Evolutionary conservation across 2,113 vertebrate genomes (phyloP).

Genomic region (Apeltes quadracus): DNA sequence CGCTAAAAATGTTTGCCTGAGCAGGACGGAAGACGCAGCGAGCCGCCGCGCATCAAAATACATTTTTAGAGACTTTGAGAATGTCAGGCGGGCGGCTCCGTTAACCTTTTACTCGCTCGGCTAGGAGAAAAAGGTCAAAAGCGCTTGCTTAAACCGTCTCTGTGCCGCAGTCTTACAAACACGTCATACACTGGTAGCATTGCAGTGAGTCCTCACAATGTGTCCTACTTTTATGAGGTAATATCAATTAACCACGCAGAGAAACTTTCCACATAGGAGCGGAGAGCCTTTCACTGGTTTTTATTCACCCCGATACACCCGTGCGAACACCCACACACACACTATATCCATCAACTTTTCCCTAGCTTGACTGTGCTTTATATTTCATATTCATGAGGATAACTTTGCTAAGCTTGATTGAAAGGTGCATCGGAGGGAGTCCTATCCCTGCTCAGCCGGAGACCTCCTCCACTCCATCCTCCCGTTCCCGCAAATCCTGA

Average conservation of each 20-base stretch:
- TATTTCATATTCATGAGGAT: slow-evolving; percentile 80
- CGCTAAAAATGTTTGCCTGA: slow-evolving; percentile 49
- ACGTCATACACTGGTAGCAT: not conserved
- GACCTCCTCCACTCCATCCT: slow-evolving; percentile 56
- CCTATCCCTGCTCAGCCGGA: slow-evolving; percentile 69
- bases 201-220: not conserved
- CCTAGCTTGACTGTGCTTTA: slow-evolving; percentile 51
- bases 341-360: slow-evolving; percentile 56
- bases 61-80: slow-evolving; percentile 59
- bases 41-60: slow-evolving; percentile 54
- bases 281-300: slow-evolving; percentile 32
- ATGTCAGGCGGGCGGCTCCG: slow-evolving; percentile 59
- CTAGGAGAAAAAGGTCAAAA: slow-evolving; percentile 8
- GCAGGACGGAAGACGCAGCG: slow-evolving; percentile 40
- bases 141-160: slow-evolving; percentile 14
- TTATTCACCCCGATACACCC: slow-evolving; percentile 45
- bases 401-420: slow-evolving; percentile 79
- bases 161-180: not conserved
- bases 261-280: slow-evolving; percentile 29
- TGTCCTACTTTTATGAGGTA: not conserved
- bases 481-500: slow-evolving; percentile 58
- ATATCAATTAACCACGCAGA: slow-evolving; percentile 21
- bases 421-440: slow-evolving; percentile 78
- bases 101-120: slow-evolving; percentile 53
- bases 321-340: slow-evolving; percentile 43